A percentile compares a stretch with the other conserved stretches of the same genome.
phyloP scores from a whole-genome alignment of 2,888 invertebrate genomes.

The Chironomus riparius region DNA sequence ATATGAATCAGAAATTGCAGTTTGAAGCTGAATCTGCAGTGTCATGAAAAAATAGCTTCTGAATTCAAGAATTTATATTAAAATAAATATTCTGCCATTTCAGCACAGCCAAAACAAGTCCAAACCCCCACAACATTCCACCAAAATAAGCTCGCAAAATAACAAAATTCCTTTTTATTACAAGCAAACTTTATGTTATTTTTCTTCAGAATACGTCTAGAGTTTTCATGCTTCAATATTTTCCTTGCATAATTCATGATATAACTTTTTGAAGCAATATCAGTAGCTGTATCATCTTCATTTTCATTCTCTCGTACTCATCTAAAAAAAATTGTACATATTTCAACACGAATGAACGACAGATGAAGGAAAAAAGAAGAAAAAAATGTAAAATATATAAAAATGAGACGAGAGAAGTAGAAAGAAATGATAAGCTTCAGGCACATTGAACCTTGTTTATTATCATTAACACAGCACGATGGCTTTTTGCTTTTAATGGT shows the following conservation, averaged over 20 bases:
- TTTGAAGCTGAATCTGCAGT: too few species aligned
- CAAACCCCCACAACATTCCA: too few species aligned
- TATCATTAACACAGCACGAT: conserved; percentile 6
- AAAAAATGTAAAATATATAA: too few species aligned
- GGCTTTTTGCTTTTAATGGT: conserved; percentile 14
- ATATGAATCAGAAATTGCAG: too few species aligned
- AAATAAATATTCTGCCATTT: too few species aligned
- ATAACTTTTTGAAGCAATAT: conserved; percentile 5
- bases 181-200: conserved; percentile 21
- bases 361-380: background rate
- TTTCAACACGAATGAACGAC: background rate
- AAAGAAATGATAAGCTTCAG: conserved; percentile 18
- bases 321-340: background rate
- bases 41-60: too few species aligned
- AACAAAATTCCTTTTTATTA: conserved; percentile 24
- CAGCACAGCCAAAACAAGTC: too few species aligned
- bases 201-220: conserved; percentile 3
- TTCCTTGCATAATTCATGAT: conserved; percentile 21
- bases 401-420: background rate
- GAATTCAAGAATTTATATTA: too few species aligned
- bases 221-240: conserved; percentile 16
- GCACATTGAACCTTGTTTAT: conserved; percentile 17
- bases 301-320: background rate
- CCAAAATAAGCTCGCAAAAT: background rate
- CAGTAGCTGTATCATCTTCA: background rate